Evolutionary conservation across 2,888 invertebrate species (phyloP).

Genomic region (Ectemnius continuus): DNA sequence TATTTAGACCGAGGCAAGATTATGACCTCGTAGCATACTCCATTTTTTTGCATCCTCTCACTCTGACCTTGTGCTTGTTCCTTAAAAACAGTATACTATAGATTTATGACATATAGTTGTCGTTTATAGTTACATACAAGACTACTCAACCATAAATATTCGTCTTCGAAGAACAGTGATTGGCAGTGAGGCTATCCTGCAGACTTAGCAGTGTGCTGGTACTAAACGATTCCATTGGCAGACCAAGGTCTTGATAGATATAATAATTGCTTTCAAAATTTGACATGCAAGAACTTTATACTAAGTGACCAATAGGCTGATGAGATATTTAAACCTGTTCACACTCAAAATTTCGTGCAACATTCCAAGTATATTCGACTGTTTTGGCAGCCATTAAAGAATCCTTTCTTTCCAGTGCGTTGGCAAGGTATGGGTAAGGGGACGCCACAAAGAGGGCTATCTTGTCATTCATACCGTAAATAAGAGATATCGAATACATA

Average conservation of each 20-base stretch:
- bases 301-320: too few species aligned
- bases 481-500: neutral
- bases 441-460: neutral
- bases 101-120: neutral
- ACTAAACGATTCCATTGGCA: too few species aligned
- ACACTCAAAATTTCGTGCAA: too few species aligned
- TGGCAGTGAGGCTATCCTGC: too few species aligned
- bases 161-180: slow-evolving; percentile 22
- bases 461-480: slow-evolving; percentile 25
- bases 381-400: too few species aligned
- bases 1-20: slow-evolving; percentile 5
- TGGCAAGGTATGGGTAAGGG: neutral
- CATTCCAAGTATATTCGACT: too few species aligned
- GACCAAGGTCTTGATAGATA: too few species aligned
- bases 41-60: slow-evolving; percentile 21
- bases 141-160: neutral
- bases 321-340: too few species aligned
- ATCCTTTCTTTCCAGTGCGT: too few species aligned
- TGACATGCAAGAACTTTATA: too few species aligned
- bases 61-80: slow-evolving; percentile 20
- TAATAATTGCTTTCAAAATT: too few species aligned
- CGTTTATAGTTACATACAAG: slow-evolving; percentile 13
- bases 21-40: slow-evolving; percentile 10
- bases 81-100: slow-evolving; percentile 24
- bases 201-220: too few species aligned